Evolutionary conservation across 2,113 vertebrate species (phyloP), one percentile per base, ranked within the genome.

Genomic region (Chelonoidis abingdonii): DNA sequence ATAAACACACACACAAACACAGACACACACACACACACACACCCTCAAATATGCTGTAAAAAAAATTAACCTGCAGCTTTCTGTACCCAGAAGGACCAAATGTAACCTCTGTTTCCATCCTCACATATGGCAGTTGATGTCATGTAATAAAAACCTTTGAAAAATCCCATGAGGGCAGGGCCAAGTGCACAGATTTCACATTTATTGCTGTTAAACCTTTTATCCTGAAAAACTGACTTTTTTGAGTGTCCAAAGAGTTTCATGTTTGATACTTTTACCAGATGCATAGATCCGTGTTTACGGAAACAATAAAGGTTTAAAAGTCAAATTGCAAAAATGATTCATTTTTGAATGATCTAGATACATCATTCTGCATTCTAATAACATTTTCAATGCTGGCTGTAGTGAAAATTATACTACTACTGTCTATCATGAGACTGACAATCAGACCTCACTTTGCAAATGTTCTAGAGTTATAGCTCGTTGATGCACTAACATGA

Each of bases 331-430:
- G 89, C 82, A 97, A 96, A 97, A 98, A 92, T 44, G 1, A 97
- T 90, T 95, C 84, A 75, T 90, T 94, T 96, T 90, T 93, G 72
- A 92, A 65, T 93, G 84, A 95, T 93, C 56, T 93, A 96, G 93
- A 95, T 92, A 89, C 10, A 94, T 93, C 56, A 78, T 87, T 81
- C 85, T 92, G 31, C 24, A 90, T 96, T 97, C 93, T 96, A 97
- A 97, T 95, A 96, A 96, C 93, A 92, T 95, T 95, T 97, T 97
- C 91, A 98, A 87, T 97, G 92, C 50, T 54, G 16, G 41, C 72
- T 97, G 38, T 89, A 96, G 92, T 89, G 86, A 44, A 97, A 86
- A 97, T 94, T 94, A 86, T 76, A 90, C 76, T n/a, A 89, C 76
- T 87, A 89, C 87, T 78, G 82, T 85, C 75, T 96, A 93, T 96